These are phyloP conservation scores for Pyrocoelia pectoralis DNA, from an alignment of 2,888 invertebrate genomes.

Conservation along the genomic window DNA sequence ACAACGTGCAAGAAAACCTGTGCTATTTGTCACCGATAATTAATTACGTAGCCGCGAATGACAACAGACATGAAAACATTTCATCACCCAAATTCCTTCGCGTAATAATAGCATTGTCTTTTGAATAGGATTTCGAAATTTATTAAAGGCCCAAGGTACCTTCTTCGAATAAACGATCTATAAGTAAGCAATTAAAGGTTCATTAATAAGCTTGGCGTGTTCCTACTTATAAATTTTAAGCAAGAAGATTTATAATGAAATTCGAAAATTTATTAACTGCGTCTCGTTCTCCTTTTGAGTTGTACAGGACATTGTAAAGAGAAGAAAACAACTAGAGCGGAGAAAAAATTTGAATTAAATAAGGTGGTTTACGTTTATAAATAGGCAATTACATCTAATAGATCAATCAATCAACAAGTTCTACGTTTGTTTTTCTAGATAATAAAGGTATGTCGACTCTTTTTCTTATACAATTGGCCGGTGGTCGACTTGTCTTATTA, in stretches of 20 bases:
- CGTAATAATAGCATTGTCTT: not conserved
- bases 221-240: not conserved
- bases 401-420: conserved; percentile 9
- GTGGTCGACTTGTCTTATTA: conserved; percentile 14
- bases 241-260: not conserved
- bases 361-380: not conserved
- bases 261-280: not conserved
- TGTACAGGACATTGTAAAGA: not conserved
- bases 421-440: not conserved
- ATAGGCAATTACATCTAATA: conserved; percentile 6
- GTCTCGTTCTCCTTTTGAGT: too few species aligned
- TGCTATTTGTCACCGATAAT: conserved; percentile 19
- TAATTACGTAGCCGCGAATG: conserved; percentile 13
- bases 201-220: not conserved
- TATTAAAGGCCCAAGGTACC: not conserved
- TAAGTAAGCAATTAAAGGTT: not conserved
- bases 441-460: conserved; percentile 1
- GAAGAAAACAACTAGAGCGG: not conserved
- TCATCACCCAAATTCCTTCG: conserved; percentile 18
- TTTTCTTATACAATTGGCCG: conserved; percentile 2
- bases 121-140: not conserved
- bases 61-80: conserved; percentile 18
- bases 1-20: conserved; percentile 14
- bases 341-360: not conserved
- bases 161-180: not conserved